A percentile compares a stretch with the other conserved stretches of the same genome.
These are phyloP conservation scores for Platygyra sinensis DNA, from an alignment of 64 coral and sea anemone species.

Conservation along the genomic window DNA sequence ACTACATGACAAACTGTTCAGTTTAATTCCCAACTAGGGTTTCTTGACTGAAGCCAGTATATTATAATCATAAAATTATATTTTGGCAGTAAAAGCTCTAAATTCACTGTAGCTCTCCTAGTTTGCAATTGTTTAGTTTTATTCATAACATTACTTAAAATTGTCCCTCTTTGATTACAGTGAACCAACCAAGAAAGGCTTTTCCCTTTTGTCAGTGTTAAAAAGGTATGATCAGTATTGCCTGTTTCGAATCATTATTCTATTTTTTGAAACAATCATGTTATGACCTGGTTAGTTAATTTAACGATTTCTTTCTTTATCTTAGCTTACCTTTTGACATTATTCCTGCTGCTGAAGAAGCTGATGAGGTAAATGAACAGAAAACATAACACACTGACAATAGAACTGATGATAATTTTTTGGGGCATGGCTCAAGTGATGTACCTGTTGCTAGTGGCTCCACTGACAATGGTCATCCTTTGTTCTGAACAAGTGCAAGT, in stretches of 20 bases:
- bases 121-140: background rate
- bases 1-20: too few species aligned
- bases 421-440: background rate
- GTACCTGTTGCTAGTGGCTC: too few species aligned
- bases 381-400: background rate
- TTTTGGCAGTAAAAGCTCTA: background rate
- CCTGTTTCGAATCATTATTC: too few species aligned
- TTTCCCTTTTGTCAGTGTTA: constrained; percentile 89
- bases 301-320: background rate
- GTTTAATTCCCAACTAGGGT: too few species aligned
- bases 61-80: too few species aligned
- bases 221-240: constrained; percentile 78
- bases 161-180: background rate
- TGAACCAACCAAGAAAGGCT: constrained; percentile 91
- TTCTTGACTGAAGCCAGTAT: too few species aligned
- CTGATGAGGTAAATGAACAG: constrained; percentile 75
- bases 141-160: background rate
- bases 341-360: constrained; percentile 81
- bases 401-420: background rate
- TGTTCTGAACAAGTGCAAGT: background rate
- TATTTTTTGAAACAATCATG: too few species aligned
- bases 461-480: too few species aligned
- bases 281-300: too few species aligned
- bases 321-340: constrained; percentile 81
- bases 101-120: background rate